Evolutionary conservation across 2,888 invertebrate species (phyloP).

Genomic region (Zygothrica quintamaculata): DNA sequence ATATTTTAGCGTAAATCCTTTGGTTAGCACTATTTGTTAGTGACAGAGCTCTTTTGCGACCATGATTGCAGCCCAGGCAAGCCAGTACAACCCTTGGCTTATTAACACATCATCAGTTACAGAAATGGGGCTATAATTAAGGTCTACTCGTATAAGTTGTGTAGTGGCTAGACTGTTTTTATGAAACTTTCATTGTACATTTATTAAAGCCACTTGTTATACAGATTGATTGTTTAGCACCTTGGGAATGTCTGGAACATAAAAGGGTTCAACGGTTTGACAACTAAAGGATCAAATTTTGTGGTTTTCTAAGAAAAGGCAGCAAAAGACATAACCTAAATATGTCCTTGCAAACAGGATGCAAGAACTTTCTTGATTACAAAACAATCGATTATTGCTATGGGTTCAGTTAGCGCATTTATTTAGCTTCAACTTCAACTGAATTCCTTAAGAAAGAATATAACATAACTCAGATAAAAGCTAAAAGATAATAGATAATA

Average conservation of each 20-base stretch:
- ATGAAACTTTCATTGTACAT: background rate
- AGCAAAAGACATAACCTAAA: too few species aligned
- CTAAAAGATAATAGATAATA: too few species aligned
- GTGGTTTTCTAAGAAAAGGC: too few species aligned
- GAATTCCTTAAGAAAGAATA: background rate
- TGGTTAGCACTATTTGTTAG: too few species aligned
- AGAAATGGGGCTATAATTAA: slow-evolving; percentile 9
- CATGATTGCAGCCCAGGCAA: slow-evolving; percentile 7
- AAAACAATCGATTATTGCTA: too few species aligned
- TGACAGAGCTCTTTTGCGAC: background rate
- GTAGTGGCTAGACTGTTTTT: background rate
- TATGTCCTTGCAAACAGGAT: too few species aligned
- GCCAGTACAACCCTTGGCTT: slow-evolving; percentile 27
- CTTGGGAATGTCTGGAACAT: background rate
- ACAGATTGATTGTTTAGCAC: background rate
- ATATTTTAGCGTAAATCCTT: too few species aligned
- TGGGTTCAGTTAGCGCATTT: too few species aligned
- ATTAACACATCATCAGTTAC: slow-evolving; percentile 44
- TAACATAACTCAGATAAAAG: background rate
- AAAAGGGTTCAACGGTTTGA: too few species aligned
- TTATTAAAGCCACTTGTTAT: background rate
- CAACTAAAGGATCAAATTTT: too few species aligned
- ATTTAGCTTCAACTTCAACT: too few species aligned
- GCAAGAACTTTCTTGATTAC: too few species aligned
- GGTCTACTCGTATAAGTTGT: background rate